Base-by-base conservation (phyloP, 2,113 vertebrate species). In the Varanus salvator region DNA sequence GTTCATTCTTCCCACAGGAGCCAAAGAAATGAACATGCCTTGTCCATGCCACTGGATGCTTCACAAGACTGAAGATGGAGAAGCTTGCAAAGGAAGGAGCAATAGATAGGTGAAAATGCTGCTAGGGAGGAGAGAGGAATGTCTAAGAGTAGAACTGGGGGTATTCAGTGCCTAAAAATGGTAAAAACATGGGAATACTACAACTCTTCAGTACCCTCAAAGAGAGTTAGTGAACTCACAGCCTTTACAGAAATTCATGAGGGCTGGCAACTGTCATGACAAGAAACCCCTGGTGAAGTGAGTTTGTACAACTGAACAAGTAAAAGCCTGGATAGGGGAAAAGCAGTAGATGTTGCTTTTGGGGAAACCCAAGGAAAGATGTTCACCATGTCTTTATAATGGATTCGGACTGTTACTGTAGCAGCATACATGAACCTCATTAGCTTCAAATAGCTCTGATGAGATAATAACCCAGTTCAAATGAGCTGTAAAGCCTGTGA, bases 351-450 rank as follows among this genome's bases (percentile, higher is more conserved):
- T 69, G 44, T 9, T 0, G 64, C 52, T 19, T 6, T 52, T 60
- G 85, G 38, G 31, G 77, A 72, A 54, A 57, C 14, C 71, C 27
- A 25, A 0, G 0, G 0, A 60, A 80, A 4, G 8, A 6, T 11
- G 2, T 50, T 78, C 31, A 15, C 4, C 76, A 60, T 81, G 78
- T 64, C 52, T 88, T 90, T 85, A 80, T 31, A 34, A 86, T 2
- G 76, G 54, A 44, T 7, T n/a, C 11, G 50, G 29, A 25, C 27
- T 44, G 14, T 83, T 66, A 68, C 34, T 84, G 23, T 44, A 68
- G 38, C 34, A 11, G 31, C 31, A 48, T 34, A 34, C 21, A 25
- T 19, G 17, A n/a, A 54, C 31, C 38, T 77, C 60, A 19, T 84
- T 19, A 38, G 52, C 2, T n/a, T 76, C n/a, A 44, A n/a, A 72